Evolutionary conservation across 2,888 invertebrate genomes (phyloP).

Genomic region (Oeneis ivallda): DNA sequence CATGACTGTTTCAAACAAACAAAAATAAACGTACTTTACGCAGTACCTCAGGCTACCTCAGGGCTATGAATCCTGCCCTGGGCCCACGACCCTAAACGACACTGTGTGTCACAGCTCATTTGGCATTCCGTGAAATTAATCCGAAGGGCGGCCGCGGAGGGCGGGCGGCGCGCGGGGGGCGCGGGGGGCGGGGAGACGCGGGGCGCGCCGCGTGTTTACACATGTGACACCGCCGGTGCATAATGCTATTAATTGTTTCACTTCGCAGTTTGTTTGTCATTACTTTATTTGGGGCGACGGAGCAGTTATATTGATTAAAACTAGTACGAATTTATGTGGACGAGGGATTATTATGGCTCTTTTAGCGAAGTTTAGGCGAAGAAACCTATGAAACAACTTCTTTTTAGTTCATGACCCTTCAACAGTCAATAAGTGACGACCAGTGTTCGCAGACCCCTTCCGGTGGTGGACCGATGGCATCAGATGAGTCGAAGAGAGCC

Average conservation of each 20-base stretch:
- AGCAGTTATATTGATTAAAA: background rate
- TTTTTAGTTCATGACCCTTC: no score
- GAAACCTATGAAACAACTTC: background rate
- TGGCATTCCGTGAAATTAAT: constrained; percentile 79
- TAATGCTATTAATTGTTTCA: constrained; percentile 69
- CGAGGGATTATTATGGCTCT: background rate
- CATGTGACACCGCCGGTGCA: constrained; percentile 56
- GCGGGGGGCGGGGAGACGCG: constrained; percentile 30
- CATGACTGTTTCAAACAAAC: no score
- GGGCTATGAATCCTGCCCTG: constrained; percentile 36
- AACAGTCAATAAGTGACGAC: background rate
- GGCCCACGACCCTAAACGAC: constrained; percentile 8
- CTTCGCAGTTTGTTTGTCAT: constrained; percentile 53
- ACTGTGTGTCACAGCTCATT: constrained; percentile 71
- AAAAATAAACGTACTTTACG: no score
- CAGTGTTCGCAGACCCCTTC: no score
- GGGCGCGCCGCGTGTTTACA: constrained; percentile 60
- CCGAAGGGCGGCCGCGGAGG: constrained; percentile 64
- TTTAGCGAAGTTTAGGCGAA: background rate
- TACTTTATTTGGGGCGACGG: constrained; percentile 27
- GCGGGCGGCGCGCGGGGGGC: constrained; percentile 31
- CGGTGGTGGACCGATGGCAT: no score
- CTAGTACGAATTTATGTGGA: background rate
- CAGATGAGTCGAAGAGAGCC: no score
- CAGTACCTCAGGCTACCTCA: no score